Conservation (phyloP, 2,797 vertebrate genomes). For the Oreortyx pictus region DNA sequence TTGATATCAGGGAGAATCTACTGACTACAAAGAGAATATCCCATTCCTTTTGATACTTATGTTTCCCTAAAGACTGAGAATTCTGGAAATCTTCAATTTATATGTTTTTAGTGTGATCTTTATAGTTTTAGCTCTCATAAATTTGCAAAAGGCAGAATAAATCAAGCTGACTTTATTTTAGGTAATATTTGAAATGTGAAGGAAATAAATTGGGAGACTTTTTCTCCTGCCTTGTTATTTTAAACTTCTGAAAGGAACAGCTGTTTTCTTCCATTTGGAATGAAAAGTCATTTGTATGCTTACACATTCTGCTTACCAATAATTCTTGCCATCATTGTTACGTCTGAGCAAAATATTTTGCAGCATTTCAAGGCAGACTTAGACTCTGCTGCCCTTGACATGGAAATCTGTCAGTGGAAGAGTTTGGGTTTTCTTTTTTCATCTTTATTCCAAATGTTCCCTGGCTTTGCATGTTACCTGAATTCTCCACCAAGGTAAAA, state of each 20-base stretch:
- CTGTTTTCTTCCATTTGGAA: background rate
- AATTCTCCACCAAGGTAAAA: background rate
- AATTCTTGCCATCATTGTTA: background rate
- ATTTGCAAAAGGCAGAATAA: background rate
- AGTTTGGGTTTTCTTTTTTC: background rate
- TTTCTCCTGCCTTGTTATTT: background rate
- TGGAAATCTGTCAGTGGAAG: background rate
- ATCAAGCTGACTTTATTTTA: background rate
- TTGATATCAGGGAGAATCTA: background rate
- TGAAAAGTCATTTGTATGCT: background rate
- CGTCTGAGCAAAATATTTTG: background rate
- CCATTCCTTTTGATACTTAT: background rate
- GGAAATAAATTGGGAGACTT: background rate
- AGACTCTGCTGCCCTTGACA: background rate
- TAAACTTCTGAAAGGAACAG: background rate
- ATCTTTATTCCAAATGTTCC: background rate
- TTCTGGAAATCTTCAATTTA: background rate
- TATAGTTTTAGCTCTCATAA: background rate
- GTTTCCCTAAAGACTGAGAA: background rate
- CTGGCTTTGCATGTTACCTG: background rate
- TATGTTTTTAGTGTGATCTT: background rate
- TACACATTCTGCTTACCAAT: background rate
- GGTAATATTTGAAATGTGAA: background rate
- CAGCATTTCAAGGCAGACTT: background rate
- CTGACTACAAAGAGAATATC: background rate